These are phyloP conservation scores for Chondrilla cf. caribensis DNA, from an alignment of 37 sponge, comb jelly and placozoan genomes.

Conservation along the genomic window DNA sequence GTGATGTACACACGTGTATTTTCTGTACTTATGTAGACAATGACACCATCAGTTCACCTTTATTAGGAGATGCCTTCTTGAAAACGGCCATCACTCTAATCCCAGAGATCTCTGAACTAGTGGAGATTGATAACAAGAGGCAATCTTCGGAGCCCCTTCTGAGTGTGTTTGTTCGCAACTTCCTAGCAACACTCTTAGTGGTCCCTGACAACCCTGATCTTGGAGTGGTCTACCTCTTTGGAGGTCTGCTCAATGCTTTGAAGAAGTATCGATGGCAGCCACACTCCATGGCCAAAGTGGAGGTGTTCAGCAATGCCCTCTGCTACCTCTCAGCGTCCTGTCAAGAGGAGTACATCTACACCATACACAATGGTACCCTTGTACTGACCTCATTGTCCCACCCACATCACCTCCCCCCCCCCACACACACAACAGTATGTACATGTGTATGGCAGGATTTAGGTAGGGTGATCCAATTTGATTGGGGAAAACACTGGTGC, in stretches of 20 bases:
- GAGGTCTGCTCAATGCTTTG: conserved; percentile 74
- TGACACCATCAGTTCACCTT: neutral
- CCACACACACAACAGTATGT: conserved; percentile 26
- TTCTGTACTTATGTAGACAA: neutral
- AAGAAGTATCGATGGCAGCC: conserved; percentile 74
- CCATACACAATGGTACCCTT: neutral
- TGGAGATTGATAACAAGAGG: conserved; percentile 75
- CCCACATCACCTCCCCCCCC: neutral
- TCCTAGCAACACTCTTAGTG: conserved; percentile 77
- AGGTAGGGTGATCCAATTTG: too few relatives aligned
- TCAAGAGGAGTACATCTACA: conserved; percentile 56
- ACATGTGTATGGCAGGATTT: conserved; percentile 3
- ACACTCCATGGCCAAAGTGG: conserved; percentile 47
- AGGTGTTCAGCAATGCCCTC: conserved; percentile 58
- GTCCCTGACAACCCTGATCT: conserved; percentile 93
- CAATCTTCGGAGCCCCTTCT: conserved; percentile 68
- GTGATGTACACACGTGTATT: too few relatives aligned
- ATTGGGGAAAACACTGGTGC: too few relatives aligned
- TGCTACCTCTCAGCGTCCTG: conserved; percentile 62
- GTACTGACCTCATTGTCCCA: neutral
- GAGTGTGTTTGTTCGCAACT: conserved; percentile 48
- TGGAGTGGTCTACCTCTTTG: conserved; percentile 63
- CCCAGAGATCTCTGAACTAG: conserved; percentile 71
- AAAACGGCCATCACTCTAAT: conserved; percentile 79
- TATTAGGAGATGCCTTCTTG: conserved; percentile 88